Conservation (phyloP, 2,797 vertebrate species). For the Gymnoscopelus microlampas region DNA sequence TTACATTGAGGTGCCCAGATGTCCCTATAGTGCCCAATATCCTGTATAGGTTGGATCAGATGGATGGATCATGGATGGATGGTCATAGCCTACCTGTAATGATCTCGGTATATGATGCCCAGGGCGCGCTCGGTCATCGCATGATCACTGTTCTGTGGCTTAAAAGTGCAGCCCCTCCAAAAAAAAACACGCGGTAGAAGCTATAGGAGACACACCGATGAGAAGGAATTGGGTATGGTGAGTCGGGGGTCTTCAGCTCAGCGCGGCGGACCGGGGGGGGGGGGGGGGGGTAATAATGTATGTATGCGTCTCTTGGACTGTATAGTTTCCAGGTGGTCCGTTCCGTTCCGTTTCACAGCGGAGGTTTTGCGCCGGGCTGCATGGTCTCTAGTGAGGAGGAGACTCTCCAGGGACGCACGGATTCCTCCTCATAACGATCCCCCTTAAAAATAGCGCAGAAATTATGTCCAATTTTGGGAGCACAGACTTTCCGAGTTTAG, state of each 20-base stretch:
- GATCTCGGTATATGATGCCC: conserved; percentile 74
- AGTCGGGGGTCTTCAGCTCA: background rate
- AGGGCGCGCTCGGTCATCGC: conserved; percentile 83
- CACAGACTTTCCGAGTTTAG: too few relatives aligned
- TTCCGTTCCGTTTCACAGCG: conserved; percentile 51
- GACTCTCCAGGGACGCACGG: too few relatives aligned
- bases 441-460: too few relatives aligned
- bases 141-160: conserved; percentile 74
- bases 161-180: conserved; percentile 70
- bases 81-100: conserved; percentile 75
- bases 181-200: conserved; percentile 2
- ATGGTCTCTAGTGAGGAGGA: conserved; percentile 32
- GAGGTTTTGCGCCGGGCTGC: conserved; percentile 55
- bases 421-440: too few relatives aligned
- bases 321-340: conserved; percentile 74
- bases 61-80: background rate
- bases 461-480: too few relatives aligned
- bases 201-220: background rate
- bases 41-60: too few relatives aligned
- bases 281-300: background rate
- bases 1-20: too few relatives aligned
- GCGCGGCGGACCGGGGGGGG: conserved; percentile 20
- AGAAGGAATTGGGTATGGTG: conserved; percentile 11
- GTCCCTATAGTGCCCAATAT: too few relatives aligned
- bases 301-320: conserved; percentile 41